Base-by-base conservation (phyloP, 2,113 vertebrate genomes). In the Planiliza haematocheilus region DNA sequence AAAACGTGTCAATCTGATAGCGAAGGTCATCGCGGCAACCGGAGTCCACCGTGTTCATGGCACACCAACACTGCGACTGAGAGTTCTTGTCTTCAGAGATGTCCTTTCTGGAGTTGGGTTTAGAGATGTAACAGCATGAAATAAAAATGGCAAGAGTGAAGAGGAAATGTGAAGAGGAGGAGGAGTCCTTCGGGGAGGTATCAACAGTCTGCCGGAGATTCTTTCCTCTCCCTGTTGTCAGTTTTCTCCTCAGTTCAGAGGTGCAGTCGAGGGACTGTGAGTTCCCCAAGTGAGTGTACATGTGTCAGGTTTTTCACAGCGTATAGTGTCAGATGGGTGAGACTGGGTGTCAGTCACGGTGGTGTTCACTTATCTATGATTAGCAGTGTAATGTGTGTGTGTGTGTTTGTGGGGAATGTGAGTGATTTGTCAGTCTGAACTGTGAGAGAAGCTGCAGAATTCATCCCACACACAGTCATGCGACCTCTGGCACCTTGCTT, bases 341-440 rank as follows among this genome's bases (percentile, higher is more conserved):
- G 30, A 56, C 10, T 39, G 10, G n/a, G 34, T 34, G 83, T 86
- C 82, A 85, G 83, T 86, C 82, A 85, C 82, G 85, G 67, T 69
- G 69, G 70, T 67, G 43, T 75, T 74, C 53, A 36, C 58, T 67
- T 69, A 53, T 67, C 72, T 42, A 52, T 62, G 50, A 57, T 8
- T 16, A 55, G 30, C 56, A 70, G 74, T 71, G 2, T 58, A 13
- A 57, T 45, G 64, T 57, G 74, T 80, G 65, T 58, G 38, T 39
- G 64, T 39, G 48, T 65, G 66, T 50, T 12, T 77, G 14, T 43
- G 42, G 11, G 45, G 60, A 74, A 69, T 48, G 48, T 64, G 50
- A 18, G 43, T 53, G 46, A 43, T 66, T 11, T 51, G 65, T 52
- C 50, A 20, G 24, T 59, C 20, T 14, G 51, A 61, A 57, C 43